These are phyloP conservation scores for Eulemur rubriventer DNA, from an alignment of 2,797 vertebrate genomes.

Conservation along the genomic window DNA sequence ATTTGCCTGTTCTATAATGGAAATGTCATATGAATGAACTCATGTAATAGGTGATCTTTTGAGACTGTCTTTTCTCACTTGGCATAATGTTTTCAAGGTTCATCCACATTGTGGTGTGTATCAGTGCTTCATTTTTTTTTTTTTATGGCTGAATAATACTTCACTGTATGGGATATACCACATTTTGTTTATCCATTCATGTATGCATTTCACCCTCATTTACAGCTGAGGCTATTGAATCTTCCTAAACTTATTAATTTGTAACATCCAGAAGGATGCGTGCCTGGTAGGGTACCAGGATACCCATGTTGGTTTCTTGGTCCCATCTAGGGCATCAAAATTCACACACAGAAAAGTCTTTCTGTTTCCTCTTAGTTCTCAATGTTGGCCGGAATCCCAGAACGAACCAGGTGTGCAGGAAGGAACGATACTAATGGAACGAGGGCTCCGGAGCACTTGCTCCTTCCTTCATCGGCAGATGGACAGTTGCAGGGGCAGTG, in stretches of 20 bases:
- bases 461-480: neutral
- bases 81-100: neutral
- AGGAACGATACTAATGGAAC: neutral
- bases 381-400: neutral
- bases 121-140: neutral
- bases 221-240: neutral
- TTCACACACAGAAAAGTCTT: neutral
- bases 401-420: neutral
- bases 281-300: neutral
- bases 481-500: neutral
- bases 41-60: neutral
- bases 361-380: neutral
- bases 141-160: neutral
- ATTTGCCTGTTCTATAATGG: neutral
- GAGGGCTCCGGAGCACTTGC: neutral
- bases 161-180: neutral
- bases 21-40: neutral
- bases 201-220: neutral
- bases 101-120: neutral
- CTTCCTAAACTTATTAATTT: neutral
- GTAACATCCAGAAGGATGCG: neutral
- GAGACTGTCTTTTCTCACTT: neutral
- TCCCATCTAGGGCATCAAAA: neutral
- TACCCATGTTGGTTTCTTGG: neutral
- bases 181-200: neutral